Conservation (phyloP, 2,888 invertebrate genomes). For the Euzophera pinguis region DNA sequence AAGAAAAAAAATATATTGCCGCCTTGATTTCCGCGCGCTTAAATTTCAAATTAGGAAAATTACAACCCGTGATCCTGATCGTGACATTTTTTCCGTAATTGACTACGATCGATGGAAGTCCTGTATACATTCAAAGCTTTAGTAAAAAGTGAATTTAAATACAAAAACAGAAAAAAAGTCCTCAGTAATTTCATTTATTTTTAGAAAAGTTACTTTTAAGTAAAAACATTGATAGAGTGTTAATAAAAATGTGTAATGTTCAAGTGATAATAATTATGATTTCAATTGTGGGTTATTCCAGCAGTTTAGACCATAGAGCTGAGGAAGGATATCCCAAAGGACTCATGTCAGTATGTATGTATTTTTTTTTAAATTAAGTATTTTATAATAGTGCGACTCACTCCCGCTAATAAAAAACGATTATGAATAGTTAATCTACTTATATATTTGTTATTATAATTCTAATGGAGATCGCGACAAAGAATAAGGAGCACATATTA, state of each 20-base stretch:
- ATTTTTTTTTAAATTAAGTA: constrained; percentile 11
- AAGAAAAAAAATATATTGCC: too few relatives aligned
- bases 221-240: background rate
- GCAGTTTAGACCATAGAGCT: constrained; percentile 30
- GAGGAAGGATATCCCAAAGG: constrained; percentile 63
- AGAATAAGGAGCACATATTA: too few relatives aligned
- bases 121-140: background rate
- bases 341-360: constrained; percentile 68
- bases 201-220: background rate
- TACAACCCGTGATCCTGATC: too few relatives aligned
- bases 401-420: too few relatives aligned
- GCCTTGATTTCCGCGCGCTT: background rate
- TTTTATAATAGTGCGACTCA: too few relatives aligned
- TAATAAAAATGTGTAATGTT: background rate
- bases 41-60: background rate
- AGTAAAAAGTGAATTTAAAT: background rate
- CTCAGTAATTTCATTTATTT: background rate
- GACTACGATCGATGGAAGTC: background rate
- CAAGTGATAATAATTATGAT: background rate
- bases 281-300: constrained; percentile 5
- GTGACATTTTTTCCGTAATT: too few relatives aligned
- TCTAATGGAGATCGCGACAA: too few relatives aligned
- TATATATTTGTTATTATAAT: too few relatives aligned
- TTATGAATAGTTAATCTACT: too few relatives aligned
- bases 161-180: background rate